These are phyloP conservation scores for Brachionus rubens DNA, from an alignment of 1,140 invertebrate genomes.

Conservation along the genomic window DNA sequence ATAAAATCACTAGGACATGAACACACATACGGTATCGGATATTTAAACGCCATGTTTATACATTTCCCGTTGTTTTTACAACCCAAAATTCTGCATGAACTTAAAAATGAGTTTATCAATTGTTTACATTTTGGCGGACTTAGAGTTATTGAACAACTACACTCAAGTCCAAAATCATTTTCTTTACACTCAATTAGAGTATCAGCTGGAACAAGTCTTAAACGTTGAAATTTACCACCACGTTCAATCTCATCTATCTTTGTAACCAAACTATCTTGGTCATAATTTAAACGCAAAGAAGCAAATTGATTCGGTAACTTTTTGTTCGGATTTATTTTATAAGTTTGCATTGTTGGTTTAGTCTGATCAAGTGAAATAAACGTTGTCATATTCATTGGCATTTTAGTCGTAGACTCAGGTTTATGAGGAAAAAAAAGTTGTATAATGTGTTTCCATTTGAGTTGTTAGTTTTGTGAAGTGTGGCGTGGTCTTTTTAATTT, in stretches of 20 bases:
- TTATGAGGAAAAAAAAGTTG: slow-evolving; percentile 31
- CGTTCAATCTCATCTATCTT: slow-evolving; percentile 26
- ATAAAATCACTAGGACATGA: slow-evolving; percentile 45
- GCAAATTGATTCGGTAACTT: slow-evolving; percentile 40
- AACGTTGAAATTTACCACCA: slow-evolving; percentile 34
- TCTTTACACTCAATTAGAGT: slow-evolving; percentile 46
- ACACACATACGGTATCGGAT: slow-evolving; percentile 45
- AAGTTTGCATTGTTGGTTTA: slow-evolving; percentile 34
- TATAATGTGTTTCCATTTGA: slow-evolving; percentile 16
- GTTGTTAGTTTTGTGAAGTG: not conserved
- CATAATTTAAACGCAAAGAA: slow-evolving; percentile 40
- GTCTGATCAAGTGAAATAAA: slow-evolving; percentile 24
- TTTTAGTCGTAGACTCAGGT: not conserved
- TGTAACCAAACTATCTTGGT: slow-evolving; percentile 7
- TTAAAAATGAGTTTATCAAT: slow-evolving; percentile 46
- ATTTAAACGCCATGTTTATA: slow-evolving; percentile 45
- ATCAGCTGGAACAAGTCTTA: slow-evolving; percentile 36
- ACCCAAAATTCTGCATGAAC: slow-evolving; percentile 30
- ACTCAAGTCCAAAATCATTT: slow-evolving; percentile 45
- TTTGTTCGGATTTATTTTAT: slow-evolving; percentile 43
- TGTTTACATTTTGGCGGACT: slow-evolving; percentile 46
- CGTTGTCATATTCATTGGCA: not conserved
- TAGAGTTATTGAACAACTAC: slow-evolving; percentile 44
- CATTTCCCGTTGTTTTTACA: slow-evolving; percentile 45
- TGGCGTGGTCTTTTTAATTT: not conserved